These are phyloP conservation scores for Oreochromis spilurus DNA, from an alignment of 2,113 vertebrate species.

Conservation along the genomic window DNA sequence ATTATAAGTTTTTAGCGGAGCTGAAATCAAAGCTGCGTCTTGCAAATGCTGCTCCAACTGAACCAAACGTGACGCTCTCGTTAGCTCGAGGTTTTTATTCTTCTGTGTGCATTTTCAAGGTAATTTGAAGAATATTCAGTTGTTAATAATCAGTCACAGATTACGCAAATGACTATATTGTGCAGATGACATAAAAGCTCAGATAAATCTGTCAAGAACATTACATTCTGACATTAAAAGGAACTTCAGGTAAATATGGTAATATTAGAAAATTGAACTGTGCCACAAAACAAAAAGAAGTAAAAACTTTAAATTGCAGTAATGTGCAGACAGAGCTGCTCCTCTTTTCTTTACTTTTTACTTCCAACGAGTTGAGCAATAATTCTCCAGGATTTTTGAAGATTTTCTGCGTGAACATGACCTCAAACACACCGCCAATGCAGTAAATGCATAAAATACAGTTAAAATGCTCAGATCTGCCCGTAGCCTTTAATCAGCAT, in stretches of 20 bases:
- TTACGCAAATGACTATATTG: background rate
- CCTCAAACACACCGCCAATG: rapidly evolving
- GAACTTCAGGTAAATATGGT: rapidly evolving
- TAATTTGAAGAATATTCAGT: background rate
- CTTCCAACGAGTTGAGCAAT: background rate
- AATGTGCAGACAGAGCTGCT: background rate
- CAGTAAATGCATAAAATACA: background rate
- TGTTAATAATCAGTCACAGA: background rate
- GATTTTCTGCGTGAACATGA: background rate
- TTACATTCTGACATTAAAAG: background rate
- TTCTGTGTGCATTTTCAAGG: rapidly evolving
- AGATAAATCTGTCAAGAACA: background rate
- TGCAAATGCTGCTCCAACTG: background rate
- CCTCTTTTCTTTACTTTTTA: rapidly evolving
- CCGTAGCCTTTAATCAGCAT: no score
- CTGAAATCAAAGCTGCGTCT: background rate
- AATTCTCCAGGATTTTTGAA: background rate
- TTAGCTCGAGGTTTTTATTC: background rate
- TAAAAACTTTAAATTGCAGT: background rate
- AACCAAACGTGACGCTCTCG: rapidly evolving
- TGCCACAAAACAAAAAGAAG: background rate
- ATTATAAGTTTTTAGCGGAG: background rate
- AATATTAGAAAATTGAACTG: background rate
- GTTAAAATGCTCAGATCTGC: no score
- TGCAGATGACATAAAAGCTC: background rate